Conservation (phyloP, 53 echinoderm and acorn worm genomes). For the Hippasteria phrygiana region DNA sequence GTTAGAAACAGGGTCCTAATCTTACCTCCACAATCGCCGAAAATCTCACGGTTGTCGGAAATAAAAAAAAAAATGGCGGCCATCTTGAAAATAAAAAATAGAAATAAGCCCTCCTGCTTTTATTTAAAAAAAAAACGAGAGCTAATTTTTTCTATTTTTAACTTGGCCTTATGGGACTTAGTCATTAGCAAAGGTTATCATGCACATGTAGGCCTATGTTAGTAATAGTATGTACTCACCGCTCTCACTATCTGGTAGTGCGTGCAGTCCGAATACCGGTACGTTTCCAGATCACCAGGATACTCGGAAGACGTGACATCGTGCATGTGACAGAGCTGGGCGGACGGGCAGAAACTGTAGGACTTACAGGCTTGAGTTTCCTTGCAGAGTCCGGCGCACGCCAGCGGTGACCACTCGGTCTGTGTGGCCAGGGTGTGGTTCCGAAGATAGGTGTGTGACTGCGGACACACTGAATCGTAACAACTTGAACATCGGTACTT, state of each 20-base stretch:
- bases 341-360: constrained; percentile 25
- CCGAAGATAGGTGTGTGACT: background rate
- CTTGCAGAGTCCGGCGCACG: constrained; percentile 23
- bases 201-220: no score
- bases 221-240: background rate
- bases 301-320: background rate
- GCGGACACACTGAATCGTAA: background rate
- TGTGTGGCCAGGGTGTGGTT: background rate
- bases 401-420: constrained; percentile 40
- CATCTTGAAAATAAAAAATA: no score
- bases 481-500: no score
- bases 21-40: no score
- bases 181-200: no score
- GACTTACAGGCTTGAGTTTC: background rate
- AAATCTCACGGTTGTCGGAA: no score
- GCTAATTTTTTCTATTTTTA: no score
- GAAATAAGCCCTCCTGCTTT: no score
- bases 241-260: background rate
- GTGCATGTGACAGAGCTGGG: background rate
- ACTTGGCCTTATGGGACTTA: no score
- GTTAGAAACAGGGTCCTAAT: no score
- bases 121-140: no score
- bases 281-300: background rate
- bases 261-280: background rate
- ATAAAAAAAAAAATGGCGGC: no score